Evolutionary conservation across 2,888 invertebrate species (phyloP).

Genomic region (Eupeodes luniger): DNA sequence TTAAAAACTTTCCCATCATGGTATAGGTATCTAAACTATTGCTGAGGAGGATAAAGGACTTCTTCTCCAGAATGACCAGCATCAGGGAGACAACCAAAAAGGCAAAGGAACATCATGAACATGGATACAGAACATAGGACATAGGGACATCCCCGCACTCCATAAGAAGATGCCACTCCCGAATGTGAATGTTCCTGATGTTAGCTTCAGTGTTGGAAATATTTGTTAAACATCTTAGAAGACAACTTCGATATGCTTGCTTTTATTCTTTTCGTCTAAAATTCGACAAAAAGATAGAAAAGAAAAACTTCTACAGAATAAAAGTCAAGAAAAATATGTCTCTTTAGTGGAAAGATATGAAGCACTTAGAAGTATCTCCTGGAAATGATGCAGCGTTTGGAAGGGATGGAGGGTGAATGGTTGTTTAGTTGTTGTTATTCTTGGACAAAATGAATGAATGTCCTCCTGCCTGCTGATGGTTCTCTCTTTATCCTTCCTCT

Average conservation of each 20-base stretch:
- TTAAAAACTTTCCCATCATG: constrained; percentile 9
- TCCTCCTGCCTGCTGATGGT: neutral
- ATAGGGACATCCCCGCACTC: too few species aligned
- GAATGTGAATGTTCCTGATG: constrained; percentile 60
- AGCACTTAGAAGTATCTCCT: constrained; percentile 56
- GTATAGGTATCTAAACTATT: neutral
- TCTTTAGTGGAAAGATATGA: constrained; percentile 54
- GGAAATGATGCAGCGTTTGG: constrained; percentile 38
- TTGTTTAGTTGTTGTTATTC: constrained; percentile 29
- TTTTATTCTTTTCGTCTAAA: constrained; percentile 40
- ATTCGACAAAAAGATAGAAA: neutral
- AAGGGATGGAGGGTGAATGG: too few species aligned
- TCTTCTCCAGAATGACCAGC: constrained; percentile 37
- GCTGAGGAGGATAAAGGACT: constrained; percentile 37
- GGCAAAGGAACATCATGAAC: constrained; percentile 30
- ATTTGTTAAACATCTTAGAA: constrained; percentile 74
- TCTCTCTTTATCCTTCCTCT: neutral
- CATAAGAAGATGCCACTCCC: constrained; percentile 31
- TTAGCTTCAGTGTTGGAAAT: constrained; percentile 59
- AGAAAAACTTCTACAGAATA: neutral
- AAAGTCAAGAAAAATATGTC: constrained; percentile 64
- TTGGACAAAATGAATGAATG: constrained; percentile 48
- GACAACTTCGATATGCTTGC: constrained; percentile 71
- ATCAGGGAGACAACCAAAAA: neutral
- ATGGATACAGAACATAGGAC: too few species aligned